Base-by-base conservation (phyloP, 2,888 invertebrate species). In the Archips xylosteana region DNA sequence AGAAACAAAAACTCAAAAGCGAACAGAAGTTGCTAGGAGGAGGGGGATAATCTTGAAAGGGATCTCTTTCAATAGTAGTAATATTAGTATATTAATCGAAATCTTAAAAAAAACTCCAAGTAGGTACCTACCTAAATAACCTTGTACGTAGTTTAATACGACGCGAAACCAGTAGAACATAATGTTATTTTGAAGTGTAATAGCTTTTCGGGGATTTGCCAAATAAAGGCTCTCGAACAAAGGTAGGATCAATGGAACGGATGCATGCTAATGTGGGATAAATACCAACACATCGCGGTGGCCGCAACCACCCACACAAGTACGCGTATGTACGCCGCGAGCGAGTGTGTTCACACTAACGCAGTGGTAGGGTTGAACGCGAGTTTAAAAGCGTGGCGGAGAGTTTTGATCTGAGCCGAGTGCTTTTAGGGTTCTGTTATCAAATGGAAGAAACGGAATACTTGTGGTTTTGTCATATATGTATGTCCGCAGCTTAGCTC, bases 191-290 rank as follows among this genome's bases (percentile, higher is more conserved):
- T 77, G 76, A 67, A 74, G 65, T 75, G 76, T 83, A 76, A 78
- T 79, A 77, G 77, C 78, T 83, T 82, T 83, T 81, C 80, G 79
- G 79, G 71, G 67, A 70, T 73, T 75, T 45, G 36, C 71, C 71
- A 61, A 71, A 78, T 80, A 82, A 85, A 88, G 86, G 83, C 87
- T 81, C 85, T 86, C 79, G 85, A 87, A 90, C 89, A 89, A 90
- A 90, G 87, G 86, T 84, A 81, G 88, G 88, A 91, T 89, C 90
- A 89, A 88, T 91, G 89, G 86, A 87, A 87, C 89, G 89, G 89
- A 90, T 90, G 89, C 89, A 89, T 89, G 87, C 86, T 91, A 91
- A 91, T 92, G 89, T 89, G 89, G 90, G 88, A 90, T 90, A 91
- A 91, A 91, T 89, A 88, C 90, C 87, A 81, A 85, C 87, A 87